Evolutionary conservation across 2,888 invertebrate genomes (phyloP).

Genomic region (Metalampra italica): DNA sequence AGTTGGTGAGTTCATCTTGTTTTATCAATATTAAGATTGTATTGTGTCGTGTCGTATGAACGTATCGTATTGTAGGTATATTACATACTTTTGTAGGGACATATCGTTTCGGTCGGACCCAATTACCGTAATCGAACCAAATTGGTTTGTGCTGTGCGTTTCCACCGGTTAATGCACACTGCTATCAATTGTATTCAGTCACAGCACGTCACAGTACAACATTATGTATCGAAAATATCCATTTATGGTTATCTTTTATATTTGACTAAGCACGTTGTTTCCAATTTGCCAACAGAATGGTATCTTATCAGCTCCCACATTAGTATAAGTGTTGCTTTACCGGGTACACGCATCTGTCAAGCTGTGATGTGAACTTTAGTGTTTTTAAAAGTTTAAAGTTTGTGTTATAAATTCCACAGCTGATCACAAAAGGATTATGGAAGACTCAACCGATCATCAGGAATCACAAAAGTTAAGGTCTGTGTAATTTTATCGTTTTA

Average conservation of each 20-base stretch:
- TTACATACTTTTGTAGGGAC: not conserved
- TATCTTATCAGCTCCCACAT: slow-evolving; percentile 63
- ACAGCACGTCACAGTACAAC: slow-evolving; percentile 16
- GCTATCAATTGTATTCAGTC: slow-evolving; percentile 23
- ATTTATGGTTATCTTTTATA: slow-evolving; percentile 31
- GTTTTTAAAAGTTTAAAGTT: slow-evolving; percentile 13
- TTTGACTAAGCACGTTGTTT: slow-evolving; percentile 48
- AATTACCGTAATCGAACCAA: slow-evolving; percentile 57
- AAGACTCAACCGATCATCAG: slow-evolving; percentile 50
- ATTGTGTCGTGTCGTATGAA: too few relatives aligned
- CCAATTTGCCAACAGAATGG: slow-evolving; percentile 50
- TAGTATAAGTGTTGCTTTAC: slow-evolving; percentile 47
- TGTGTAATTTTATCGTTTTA: slow-evolving; percentile 19
- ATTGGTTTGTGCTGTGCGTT: slow-evolving; percentile 37
- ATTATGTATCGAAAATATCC: slow-evolving; percentile 31
- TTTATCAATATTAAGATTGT: too few relatives aligned
- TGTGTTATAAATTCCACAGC: slow-evolving; percentile 16
- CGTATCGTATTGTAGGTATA: too few relatives aligned
- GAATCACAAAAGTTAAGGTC: slow-evolving; percentile 66
- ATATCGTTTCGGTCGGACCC: slow-evolving; percentile 23
- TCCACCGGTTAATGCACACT: slow-evolving; percentile 19
- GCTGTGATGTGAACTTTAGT: slow-evolving; percentile 43
- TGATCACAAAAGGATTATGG: slow-evolving; percentile 35
- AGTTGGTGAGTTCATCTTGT: too few relatives aligned
- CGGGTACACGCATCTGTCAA: slow-evolving; percentile 39